Conservation (phyloP, 37 sponge, comb jelly and placozoan species). For the Chondrilla cf. caribensis region DNA sequence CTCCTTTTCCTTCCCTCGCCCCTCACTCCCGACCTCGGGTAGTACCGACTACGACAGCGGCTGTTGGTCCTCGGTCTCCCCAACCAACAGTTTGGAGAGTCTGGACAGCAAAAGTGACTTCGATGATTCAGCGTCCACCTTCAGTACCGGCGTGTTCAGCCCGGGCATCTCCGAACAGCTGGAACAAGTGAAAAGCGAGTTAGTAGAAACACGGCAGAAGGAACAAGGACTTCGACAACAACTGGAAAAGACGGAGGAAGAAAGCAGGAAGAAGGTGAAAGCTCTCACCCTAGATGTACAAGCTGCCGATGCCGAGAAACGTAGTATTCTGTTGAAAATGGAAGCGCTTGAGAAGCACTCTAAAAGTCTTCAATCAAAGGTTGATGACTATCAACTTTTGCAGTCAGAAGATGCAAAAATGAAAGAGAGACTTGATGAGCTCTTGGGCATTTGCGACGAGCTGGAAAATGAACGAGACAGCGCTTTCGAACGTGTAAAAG, state of each 20-base stretch:
- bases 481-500: not conserved
- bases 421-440: conserved; percentile 2
- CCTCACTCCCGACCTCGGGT: not conserved
- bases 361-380: not conserved
- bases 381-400: not conserved
- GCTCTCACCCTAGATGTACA: conserved; percentile 5
- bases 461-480: not conserved
- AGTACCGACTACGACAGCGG: conserved; percentile 22
- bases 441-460: not conserved
- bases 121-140: not conserved
- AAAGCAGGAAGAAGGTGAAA: not conserved
- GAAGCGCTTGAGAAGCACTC: not conserved
- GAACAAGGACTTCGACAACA: conserved; percentile 18
- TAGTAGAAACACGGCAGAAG: conserved; percentile 12
- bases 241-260: conserved; percentile 2
- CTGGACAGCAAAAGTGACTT: not conserved
- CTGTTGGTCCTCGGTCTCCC: conserved; percentile 20
- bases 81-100: conserved; percentile 8
- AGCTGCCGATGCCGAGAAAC: conserved; percentile 9
- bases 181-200: conserved; percentile 6
- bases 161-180: not conserved
- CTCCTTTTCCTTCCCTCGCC: not conserved
- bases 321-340: conserved; percentile 7
- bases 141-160: not conserved
- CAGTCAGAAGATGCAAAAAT: not conserved